Conservation (phyloP, 2,888 invertebrate species). For the Andrena hattorfiana region DNA sequence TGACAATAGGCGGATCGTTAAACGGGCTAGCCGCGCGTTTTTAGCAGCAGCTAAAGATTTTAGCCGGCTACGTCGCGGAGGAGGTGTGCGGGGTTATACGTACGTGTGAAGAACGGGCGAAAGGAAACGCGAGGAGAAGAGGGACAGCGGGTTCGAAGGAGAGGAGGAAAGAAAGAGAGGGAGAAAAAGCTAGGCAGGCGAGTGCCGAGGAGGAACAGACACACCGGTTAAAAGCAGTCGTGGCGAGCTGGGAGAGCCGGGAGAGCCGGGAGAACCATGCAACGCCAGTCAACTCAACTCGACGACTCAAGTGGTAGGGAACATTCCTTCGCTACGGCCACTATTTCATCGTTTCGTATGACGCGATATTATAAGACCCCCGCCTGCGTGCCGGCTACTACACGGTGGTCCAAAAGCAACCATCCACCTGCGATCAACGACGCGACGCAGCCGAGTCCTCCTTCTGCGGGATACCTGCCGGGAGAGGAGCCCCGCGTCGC, state of each 20-base stretch:
- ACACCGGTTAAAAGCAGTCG: constrained; percentile 78
- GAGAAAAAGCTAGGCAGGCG: constrained; percentile 51
- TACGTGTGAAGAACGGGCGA: not conserved
- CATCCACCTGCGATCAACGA: constrained; percentile 65
- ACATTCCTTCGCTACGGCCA: constrained; percentile 84
- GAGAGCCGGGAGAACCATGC: constrained; percentile 73
- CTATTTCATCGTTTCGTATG: constrained; percentile 85
- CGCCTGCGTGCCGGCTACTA: constrained; percentile 82
- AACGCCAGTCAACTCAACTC: constrained; percentile 83
- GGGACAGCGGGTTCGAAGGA: not conserved
- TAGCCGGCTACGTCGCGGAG: not conserved
- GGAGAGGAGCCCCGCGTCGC: constrained; percentile 3
- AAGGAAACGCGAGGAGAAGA: not conserved
- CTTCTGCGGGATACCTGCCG: constrained; percentile 36
- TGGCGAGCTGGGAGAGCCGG: constrained; percentile 66
- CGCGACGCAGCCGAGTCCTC: constrained; percentile 3
- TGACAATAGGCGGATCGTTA: not conserved
- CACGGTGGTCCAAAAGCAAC: constrained; percentile 83
- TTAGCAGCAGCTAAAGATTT: not conserved
- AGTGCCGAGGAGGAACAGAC: constrained; percentile 68
- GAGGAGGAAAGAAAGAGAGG: constrained; percentile 30
- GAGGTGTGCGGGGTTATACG: not conserved
- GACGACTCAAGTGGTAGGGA: constrained; percentile 84
- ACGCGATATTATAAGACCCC: constrained; percentile 85
- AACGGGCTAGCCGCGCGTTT: not conserved